These are phyloP conservation scores for Dinothrombium tinctorium DNA, from an alignment of 1,140 invertebrate genomes.

Conservation along the genomic window DNA sequence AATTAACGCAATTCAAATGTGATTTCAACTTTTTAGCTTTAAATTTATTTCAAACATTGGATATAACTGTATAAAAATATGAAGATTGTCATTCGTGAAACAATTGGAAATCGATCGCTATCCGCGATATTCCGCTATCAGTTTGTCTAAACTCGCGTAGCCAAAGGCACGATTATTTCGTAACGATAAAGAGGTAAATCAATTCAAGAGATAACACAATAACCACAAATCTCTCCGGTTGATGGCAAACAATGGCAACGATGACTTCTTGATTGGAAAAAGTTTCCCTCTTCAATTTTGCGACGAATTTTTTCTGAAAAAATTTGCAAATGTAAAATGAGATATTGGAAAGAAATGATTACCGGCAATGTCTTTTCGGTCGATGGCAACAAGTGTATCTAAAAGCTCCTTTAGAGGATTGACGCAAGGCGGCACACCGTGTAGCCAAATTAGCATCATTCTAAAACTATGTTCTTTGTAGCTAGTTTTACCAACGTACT, in stretches of 20 bases:
- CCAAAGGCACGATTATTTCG: too few species aligned
- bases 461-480: slow-evolving; percentile 47
- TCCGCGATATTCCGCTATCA: too few species aligned
- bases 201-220: too few species aligned
- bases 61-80: too few species aligned
- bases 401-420: slow-evolving; percentile 36
- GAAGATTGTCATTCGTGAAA: too few species aligned
- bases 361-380: slow-evolving; percentile 34
- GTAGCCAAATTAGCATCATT: slow-evolving; percentile 42
- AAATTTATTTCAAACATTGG: too few species aligned
- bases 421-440: slow-evolving; percentile 32
- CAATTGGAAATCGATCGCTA: too few species aligned
- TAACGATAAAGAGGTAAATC: too few species aligned
- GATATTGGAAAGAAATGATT: slow-evolving; percentile 7
- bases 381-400: slow-evolving; percentile 33
- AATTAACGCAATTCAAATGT: too few species aligned
- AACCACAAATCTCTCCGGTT: background rate
- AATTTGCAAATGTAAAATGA: background rate
- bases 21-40: too few species aligned
- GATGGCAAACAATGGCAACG: slow-evolving; percentile 1
- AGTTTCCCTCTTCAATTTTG: slow-evolving; percentile 14
- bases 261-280: background rate
- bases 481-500: slow-evolving; percentile 46
- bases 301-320: slow-evolving; percentile 15
- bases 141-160: too few species aligned